Evolutionary conservation across 2,797 vertebrate species (phyloP).

Genomic region (Cercopithecus petaurista): DNA sequence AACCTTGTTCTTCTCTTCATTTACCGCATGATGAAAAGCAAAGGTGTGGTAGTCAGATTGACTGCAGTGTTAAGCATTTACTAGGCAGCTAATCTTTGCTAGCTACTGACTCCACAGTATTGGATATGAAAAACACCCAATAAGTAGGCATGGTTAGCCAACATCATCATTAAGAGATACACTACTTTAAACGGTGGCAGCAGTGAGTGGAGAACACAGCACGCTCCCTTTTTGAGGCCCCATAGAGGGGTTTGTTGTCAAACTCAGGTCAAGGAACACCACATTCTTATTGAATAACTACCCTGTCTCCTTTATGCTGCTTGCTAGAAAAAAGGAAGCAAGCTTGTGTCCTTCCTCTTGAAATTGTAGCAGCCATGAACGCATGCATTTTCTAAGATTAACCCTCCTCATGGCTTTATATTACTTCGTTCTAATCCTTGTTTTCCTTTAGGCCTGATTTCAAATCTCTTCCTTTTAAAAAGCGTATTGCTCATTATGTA

Average conservation of each 20-base stretch:
- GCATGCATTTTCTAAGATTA: not conserved
- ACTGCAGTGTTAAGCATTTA: not conserved
- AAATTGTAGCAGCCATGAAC: too few species aligned
- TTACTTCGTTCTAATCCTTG: not conserved
- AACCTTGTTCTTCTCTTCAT: not conserved
- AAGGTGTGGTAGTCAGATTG: not conserved
- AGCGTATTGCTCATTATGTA: not conserved
- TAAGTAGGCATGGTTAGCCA: too few species aligned
- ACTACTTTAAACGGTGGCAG: not conserved
- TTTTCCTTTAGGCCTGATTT: not conserved
- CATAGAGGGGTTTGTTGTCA: too few species aligned
- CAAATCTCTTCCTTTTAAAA: not conserved
- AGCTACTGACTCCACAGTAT: not conserved
- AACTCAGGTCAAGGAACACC: not conserved
- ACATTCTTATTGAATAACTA: not conserved
- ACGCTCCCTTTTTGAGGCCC: not conserved
- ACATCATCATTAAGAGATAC: rapidly evolving
- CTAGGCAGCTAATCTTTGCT: not conserved
- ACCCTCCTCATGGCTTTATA: not conserved
- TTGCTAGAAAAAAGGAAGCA: not conserved
- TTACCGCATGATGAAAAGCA: not conserved
- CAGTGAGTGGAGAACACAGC: too few species aligned
- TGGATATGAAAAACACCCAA: not conserved
- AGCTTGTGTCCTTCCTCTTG: not conserved
- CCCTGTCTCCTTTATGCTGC: not conserved